A percentile compares a stretch with the other conserved stretches of the same genome.
Evolutionary conservation across 2,113 vertebrate genomes (phyloP).

Genomic region (Coturnix japonica): DNA sequence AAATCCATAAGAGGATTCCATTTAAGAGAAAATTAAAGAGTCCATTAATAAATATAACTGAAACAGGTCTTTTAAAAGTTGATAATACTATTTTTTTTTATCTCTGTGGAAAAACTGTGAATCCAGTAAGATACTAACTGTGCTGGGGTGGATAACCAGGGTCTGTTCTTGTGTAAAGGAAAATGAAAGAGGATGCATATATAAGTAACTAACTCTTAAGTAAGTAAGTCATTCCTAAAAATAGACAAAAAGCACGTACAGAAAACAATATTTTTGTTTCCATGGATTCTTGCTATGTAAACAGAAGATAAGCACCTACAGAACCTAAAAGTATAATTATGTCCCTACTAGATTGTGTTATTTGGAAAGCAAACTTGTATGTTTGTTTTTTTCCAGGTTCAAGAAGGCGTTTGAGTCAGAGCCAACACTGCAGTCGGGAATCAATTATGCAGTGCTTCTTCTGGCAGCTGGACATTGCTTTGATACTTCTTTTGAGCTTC

Average conservation of each 20-base stretch:
- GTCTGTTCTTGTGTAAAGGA: neutral
- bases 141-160: neutral
- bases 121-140: neutral
- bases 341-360: slow-evolving; percentile 37
- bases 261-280: slow-evolving; percentile 69
- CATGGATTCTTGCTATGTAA: slow-evolving; percentile 62
- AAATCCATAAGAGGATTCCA: neutral
- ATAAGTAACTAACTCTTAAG: neutral
- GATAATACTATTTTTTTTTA: neutral
- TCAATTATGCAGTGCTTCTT: slow-evolving; percentile 96
- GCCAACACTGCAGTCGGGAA: slow-evolving; percentile 97
- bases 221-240: slow-evolving; percentile 50
- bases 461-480: slow-evolving; percentile 95
- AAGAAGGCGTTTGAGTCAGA: slow-evolving; percentile 97
- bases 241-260: slow-evolving; percentile 53
- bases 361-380: slow-evolving; percentile 69
- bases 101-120: neutral
- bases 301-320: slow-evolving; percentile 66
- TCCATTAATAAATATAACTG: neutral
- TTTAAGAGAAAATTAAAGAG: neutral
- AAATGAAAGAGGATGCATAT: slow-evolving; percentile 30
- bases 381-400: slow-evolving; percentile 85
- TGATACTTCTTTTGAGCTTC: slow-evolving; percentile 97
- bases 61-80: neutral
- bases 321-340: slow-evolving; percentile 26